These are phyloP conservation scores for Lycorma delicatula DNA, from an alignment of 1,140 invertebrate species.

Conservation along the genomic window DNA sequence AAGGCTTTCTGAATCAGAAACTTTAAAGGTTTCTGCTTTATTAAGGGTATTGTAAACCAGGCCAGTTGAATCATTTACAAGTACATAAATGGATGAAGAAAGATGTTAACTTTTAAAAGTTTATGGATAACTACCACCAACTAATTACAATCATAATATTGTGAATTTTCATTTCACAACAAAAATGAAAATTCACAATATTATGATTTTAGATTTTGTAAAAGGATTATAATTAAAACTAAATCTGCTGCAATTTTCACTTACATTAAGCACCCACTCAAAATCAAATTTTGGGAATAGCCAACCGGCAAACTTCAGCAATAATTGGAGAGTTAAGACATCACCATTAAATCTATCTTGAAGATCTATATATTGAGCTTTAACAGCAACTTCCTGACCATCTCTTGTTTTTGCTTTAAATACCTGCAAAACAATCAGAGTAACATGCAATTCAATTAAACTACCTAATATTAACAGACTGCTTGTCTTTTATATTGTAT, in stretches of 20 bases:
- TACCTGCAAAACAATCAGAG: no score
- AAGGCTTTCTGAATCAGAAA: no score
- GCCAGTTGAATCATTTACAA: background rate
- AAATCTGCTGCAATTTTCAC: no score
- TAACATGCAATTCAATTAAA: no score
- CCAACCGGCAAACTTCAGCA: slow-evolving; percentile 53
- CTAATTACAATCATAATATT: no score
- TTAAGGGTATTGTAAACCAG: no score
- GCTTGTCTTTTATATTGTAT: no score
- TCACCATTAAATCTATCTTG: slow-evolving; percentile 62
- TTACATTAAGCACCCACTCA: slow-evolving; percentile 60
- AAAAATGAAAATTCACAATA: background rate
- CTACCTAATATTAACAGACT: no score
- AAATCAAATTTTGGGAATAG: slow-evolving; percentile 69
- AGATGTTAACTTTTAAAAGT: background rate
- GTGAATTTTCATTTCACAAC: background rate
- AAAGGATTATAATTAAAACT: slow-evolving; percentile 2
- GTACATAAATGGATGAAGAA: background rate
- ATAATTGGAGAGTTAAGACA: slow-evolving; percentile 55
- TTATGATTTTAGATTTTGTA: background rate
- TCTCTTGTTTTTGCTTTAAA: slow-evolving; percentile 53
- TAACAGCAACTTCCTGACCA: slow-evolving; percentile 54
- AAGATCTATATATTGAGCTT: slow-evolving; percentile 69
- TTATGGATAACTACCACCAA: no score
- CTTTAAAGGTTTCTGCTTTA: no score